Base-by-base conservation (phyloP, 92 coral and sea anemone species). In the Zoanthus gigantus region DNA sequence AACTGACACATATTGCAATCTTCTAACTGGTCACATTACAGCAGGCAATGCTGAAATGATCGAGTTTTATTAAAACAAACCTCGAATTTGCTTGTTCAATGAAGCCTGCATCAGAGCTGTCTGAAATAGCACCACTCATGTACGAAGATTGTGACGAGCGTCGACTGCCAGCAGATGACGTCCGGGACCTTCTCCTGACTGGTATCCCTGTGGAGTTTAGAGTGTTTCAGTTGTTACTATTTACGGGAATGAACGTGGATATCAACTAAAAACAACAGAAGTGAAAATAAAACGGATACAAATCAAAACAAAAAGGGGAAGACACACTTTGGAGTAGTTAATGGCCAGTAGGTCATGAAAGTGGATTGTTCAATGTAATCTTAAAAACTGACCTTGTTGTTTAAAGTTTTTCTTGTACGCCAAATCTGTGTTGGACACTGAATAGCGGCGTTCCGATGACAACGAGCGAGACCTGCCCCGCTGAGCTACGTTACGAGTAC, bases 361-460 rank as follows among this genome's bases (percentile, higher is more conserved):
- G 6, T 15, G 7, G 29, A 0, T 42, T 9, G 5, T 52, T 17
- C 8, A 9, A 58, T 52, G 10, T 9, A 9, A 5, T 52, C 13
- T 9, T 50, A 11, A 4, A 60, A 5, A 77, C 85, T 4, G 7
- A 81, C 85, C 85, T 81, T 71, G 74, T 18, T 28, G 85, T 65
- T 50, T 66, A 17, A 63, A 56, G 57, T 31, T 30, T 63, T 81
- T 81, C 74, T 81, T 66, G 32, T 81, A 81, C 46, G 16, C 61
- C 75, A 66, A 42, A 66, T 81, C 75, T n/a, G 67, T 63, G 67
- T 77, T 77, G 8, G 85, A 9, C 16, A 61, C 85, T 14, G 75
- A n/a, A 54, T 95, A 85, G 45, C 87, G 91, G 79, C 99, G 99
- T 79, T 97, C 98, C 42, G 98, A 90, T 18, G 99, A 97, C 79